A percentile compares a stretch with the other conserved stretches of the same genome.
Conservation (phyloP, 2,113 vertebrate genomes). For the Tautogolabrus adspersus region DNA sequence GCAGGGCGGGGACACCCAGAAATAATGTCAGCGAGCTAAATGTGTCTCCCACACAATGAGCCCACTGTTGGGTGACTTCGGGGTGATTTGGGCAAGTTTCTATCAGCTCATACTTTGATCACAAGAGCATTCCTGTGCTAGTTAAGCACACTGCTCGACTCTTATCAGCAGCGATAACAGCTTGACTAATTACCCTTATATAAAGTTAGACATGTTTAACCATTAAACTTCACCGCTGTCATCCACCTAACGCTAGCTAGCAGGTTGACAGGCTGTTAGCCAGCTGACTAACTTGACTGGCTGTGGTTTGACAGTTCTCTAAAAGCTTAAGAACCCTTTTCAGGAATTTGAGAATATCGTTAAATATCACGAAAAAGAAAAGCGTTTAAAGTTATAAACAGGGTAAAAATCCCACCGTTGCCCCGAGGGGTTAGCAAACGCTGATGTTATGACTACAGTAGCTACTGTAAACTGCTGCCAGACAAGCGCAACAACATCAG, state of each 20-base stretch:
- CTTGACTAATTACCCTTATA: not conserved
- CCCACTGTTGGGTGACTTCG: constrained; percentile 40
- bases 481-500: constrained; percentile 17
- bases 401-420: no score
- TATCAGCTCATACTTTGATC: not conserved
- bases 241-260: constrained; percentile 30
- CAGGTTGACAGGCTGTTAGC: constrained; percentile 38
- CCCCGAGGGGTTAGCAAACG: not conserved
- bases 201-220: not conserved
- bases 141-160: no score
- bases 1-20: constrained; percentile 68
- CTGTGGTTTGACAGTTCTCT: not conserved
- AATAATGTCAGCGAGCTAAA: constrained; percentile 62
- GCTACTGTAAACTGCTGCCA: constrained; percentile 27
- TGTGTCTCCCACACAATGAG: constrained; percentile 66
- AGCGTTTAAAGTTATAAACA: no score
- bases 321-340: not conserved
- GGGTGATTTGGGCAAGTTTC: constrained; percentile 50
- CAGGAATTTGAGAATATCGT: no score
- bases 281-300: not conserved
- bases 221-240: constrained; percentile 45
- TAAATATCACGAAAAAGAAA: accelerated
- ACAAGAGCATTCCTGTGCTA: not conserved
- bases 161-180: not conserved
- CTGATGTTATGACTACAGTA: constrained; percentile 24